phyloP scores from a whole-genome alignment of 2,113 vertebrate species.

The Aviceda subcristata region DNA sequence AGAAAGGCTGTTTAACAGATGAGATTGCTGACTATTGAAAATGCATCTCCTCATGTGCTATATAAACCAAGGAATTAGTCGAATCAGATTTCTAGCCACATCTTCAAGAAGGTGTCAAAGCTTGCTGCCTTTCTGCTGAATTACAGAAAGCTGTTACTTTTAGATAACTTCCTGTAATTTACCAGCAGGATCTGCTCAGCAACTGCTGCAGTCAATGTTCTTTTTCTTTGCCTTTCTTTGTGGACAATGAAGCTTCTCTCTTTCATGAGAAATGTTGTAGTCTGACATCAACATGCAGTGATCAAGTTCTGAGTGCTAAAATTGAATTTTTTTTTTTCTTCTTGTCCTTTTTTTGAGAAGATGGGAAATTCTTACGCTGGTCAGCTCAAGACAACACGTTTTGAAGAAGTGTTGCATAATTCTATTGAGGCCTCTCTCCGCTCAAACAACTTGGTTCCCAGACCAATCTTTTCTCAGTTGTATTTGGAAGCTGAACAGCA shows the following conservation, averaged over 20 bases:
- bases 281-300: not conserved
- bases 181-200: slow-evolving; percentile 30
- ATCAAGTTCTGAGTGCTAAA: not conserved
- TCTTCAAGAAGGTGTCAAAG: slow-evolving; percentile 44
- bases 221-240: slow-evolving; percentile 16
- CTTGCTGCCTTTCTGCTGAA: slow-evolving; percentile 1
- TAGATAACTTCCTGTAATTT: slow-evolving; percentile 76
- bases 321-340: not conserved
- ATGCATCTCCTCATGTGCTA: not conserved
- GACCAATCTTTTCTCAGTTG: slow-evolving; percentile 94
- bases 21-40: not conserved
- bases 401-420: slow-evolving; percentile 94
- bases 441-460: slow-evolving; percentile 87
- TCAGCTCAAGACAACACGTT: slow-evolving; percentile 90
- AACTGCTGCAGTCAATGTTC: not conserved
- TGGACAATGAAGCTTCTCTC: not conserved
- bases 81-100: not conserved
- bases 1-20: not conserved
- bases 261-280: not conserved
- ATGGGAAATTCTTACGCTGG: slow-evolving; percentile 98
- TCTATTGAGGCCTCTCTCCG: slow-evolving; percentile 97
- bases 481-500: slow-evolving; percentile 92
- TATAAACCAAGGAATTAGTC: not conserved
- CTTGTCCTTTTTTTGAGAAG: slow-evolving; percentile 26
- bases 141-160: slow-evolving; percentile 65